These are phyloP conservation scores for Acipenser oxyrinchus DNA, from an alignment of 2,797 vertebrate genomes.

Conservation along the genomic window DNA sequence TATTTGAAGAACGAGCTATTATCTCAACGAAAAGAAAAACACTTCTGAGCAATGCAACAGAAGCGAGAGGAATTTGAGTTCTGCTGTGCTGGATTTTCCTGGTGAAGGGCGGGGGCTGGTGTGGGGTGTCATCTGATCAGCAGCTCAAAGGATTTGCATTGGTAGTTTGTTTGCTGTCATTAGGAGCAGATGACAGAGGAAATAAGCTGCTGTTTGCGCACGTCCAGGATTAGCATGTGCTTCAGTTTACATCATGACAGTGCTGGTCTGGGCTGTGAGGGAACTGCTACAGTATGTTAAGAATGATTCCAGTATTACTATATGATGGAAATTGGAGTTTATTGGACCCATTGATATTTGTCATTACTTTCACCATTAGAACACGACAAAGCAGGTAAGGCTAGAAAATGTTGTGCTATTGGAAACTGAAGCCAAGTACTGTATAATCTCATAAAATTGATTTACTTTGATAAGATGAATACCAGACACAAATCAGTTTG, in stretches of 20 bases:
- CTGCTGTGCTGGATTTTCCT: slow-evolving; percentile 61
- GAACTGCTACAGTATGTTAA: neutral
- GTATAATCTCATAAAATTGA: too few species aligned
- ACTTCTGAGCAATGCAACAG: slow-evolving; percentile 60
- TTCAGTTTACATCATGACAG: slow-evolving; percentile 48
- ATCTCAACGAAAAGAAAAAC: slow-evolving; percentile 66
- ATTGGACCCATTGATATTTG: neutral
- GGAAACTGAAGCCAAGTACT: too few species aligned
- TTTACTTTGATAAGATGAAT: too few species aligned
- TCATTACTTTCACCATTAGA: neutral
- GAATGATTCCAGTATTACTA: neutral
- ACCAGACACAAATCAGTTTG: too few species aligned
- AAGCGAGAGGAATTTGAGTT: slow-evolving; percentile 68
- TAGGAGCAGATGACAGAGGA: slow-evolving; percentile 62
- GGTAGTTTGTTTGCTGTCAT: slow-evolving; percentile 67
- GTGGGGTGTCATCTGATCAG: slow-evolving; percentile 53
- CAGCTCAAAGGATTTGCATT: slow-evolving; percentile 64
- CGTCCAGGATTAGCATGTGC: slow-evolving; percentile 52
- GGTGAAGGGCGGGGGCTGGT: slow-evolving; percentile 5
- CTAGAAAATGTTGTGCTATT: too few species aligned
- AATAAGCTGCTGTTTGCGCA: slow-evolving; percentile 54
- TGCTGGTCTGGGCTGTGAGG: neutral
- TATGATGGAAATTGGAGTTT: neutral
- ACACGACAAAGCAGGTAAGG: too few species aligned
- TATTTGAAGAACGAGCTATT: slow-evolving; percentile 58